A percentile compares a stretch with the other conserved stretches of the same genome.
Conservation (phyloP, 2,888 invertebrate species). For the Iselma pallidipennis region DNA sequence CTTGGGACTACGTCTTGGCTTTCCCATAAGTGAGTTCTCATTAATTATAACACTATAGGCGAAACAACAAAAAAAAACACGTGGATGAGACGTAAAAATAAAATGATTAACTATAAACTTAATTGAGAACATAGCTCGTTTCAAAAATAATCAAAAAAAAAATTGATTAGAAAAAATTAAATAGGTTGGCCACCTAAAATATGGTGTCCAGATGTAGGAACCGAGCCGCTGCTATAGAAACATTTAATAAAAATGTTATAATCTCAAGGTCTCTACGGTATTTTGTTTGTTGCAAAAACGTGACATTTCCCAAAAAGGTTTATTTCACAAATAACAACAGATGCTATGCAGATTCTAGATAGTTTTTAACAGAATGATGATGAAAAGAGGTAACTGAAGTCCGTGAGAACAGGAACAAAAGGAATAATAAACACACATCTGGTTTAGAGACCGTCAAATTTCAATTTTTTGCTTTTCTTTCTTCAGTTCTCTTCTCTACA, state of each 20-base stretch:
- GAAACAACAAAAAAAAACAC: background rate
- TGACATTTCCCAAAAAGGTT: constrained; percentile 26
- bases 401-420: constrained; percentile 24
- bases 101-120: too few relatives aligned
- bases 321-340: constrained; percentile 17
- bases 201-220: background rate
- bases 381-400: constrained; percentile 17
- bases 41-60: constrained; percentile 29
- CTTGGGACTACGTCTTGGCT: constrained; percentile 36
- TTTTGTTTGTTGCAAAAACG: constrained; percentile 17
- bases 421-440: constrained; percentile 12
- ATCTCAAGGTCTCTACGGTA: constrained; percentile 4
- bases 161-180: background rate
- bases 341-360: constrained; percentile 21
- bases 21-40: constrained; percentile 16
- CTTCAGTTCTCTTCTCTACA: too few relatives aligned
- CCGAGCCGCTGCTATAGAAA: background rate
- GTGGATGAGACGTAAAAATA: background rate
- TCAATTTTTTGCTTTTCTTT: background rate
- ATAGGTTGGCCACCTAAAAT: background rate
- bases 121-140: background rate
- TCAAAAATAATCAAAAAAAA: background rate
- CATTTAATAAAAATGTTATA: background rate
- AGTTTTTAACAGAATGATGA: background rate
- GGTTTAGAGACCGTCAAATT: background rate